These are phyloP conservation scores for Muscicapa adusta DNA, from an alignment of 2,113 vertebrate species.

Conservation along the genomic window DNA sequence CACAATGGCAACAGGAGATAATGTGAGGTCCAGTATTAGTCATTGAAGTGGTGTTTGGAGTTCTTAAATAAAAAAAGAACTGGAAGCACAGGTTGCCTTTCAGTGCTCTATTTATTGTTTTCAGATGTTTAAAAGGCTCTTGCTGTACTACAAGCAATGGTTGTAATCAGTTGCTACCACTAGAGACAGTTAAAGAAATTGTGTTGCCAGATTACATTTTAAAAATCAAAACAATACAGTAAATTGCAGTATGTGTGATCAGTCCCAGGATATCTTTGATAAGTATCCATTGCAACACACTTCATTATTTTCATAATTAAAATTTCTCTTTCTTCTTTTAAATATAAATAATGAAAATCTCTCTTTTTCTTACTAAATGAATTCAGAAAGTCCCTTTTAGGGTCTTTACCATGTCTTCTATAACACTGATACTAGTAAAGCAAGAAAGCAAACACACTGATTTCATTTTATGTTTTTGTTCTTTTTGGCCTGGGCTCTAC, in stretches of 20 bases:
- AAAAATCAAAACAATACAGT: neutral
- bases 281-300: neutral
- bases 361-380: neutral
- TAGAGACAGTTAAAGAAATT: neutral
- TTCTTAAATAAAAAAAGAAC: slow-evolving; percentile 11
- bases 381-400: neutral
- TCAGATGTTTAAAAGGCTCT: neutral
- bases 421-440: neutral
- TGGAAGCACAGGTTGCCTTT: slow-evolving; percentile 2
- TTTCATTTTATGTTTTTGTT: neutral
- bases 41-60: neutral
- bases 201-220: neutral
- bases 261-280: neutral
- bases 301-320: neutral
- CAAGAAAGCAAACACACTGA: neutral
- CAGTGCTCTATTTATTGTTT: neutral
- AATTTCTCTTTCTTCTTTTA: neutral
- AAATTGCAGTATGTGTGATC: neutral
- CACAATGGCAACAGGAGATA: neutral
- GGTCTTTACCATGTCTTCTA: neutral
- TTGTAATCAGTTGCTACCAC: neutral
- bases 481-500: neutral
- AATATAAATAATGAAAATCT: neutral
- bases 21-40: neutral
- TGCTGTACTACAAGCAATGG: neutral